Conservation (phyloP, 2,888 invertebrate genomes). For the Sinodicranocentrus sp. region DNA sequence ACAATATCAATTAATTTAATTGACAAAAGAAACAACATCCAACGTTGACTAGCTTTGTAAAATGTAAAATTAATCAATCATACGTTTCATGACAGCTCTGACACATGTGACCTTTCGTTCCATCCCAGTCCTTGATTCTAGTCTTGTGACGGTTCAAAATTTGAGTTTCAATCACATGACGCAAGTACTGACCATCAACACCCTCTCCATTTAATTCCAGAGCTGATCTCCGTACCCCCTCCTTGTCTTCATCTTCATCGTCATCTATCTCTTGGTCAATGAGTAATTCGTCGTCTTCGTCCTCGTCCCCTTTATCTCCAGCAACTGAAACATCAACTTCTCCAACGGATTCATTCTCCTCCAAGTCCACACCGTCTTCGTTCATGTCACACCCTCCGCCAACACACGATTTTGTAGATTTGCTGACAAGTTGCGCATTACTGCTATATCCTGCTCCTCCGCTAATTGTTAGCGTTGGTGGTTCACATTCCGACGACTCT, state of each 20-base stretch:
- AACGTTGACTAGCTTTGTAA: too few relatives aligned
- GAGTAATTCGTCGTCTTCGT: conserved; percentile 42
- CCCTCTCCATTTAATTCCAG: conserved; percentile 38
- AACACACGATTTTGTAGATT: too few relatives aligned
- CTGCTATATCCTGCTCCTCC: neutral
- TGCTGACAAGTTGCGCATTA: neutral
- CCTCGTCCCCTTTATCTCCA: neutral
- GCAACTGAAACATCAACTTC: conserved; percentile 13
- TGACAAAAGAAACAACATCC: too few relatives aligned
- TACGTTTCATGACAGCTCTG: conserved; percentile 58
- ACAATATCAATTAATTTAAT: neutral
- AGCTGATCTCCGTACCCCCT: conserved; percentile 11
- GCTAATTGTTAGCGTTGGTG: neutral
- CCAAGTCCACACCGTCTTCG: conserved; percentile 8
- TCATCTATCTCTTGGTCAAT: conserved; percentile 37
- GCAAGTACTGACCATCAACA: conserved; percentile 32
- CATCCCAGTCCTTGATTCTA: conserved; percentile 52
- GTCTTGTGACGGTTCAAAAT: conserved; percentile 51
- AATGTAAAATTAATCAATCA: neutral
- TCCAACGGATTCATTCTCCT: conserved; percentile 16
- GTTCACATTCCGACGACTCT: conserved; percentile 9
- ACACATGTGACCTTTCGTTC: conserved; percentile 60
- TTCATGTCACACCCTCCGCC: neutral
- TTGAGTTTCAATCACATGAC: conserved; percentile 56
- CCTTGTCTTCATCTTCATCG: conserved; percentile 4